Percentiles rank a stretch among this genome's conserved stretches.
phyloP scores from a whole-genome alignment of 30 jellyfish, hydroid and myxozoan genomes.

The Chrysaora quinquecirrha region DNA sequence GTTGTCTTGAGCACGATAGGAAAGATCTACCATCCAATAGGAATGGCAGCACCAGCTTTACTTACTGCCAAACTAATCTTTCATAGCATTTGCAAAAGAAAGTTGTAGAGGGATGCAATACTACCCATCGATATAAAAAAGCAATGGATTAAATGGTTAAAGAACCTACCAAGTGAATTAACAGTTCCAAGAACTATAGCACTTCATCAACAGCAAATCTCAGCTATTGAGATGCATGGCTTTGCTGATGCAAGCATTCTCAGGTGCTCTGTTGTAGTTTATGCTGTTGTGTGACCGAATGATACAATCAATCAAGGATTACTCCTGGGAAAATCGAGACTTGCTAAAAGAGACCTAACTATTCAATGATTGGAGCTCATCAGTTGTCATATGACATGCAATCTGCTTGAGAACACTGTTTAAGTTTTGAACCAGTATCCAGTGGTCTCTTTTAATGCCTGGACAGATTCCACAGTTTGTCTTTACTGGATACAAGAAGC shows the following conservation, averaged over 20 bases:
- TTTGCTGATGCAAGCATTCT: slow-evolving; percentile 37
- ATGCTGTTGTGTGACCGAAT: slow-evolving; percentile 19
- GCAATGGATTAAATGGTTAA: slow-evolving; percentile 10
- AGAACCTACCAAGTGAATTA: slow-evolving; percentile 8
- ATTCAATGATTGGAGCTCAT: slow-evolving; percentile 35
- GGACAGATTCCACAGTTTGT: slow-evolving; percentile 55
- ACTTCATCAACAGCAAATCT: background rate
- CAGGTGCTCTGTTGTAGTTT: slow-evolving; percentile 16
- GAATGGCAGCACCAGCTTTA: slow-evolving; percentile 11
- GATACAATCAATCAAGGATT: slow-evolving; percentile 15
- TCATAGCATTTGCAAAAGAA: slow-evolving; percentile 34
- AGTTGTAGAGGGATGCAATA: slow-evolving; percentile 17
- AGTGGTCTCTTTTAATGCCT: background rate
- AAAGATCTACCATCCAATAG: slow-evolving; percentile 3
- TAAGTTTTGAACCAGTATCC: slow-evolving; percentile 15
- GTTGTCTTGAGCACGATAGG: slow-evolving; percentile 24
- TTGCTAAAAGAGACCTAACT: slow-evolving; percentile 30
- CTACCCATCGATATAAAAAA: slow-evolving; percentile 10
- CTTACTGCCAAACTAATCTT: slow-evolving; percentile 37
- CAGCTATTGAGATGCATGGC: slow-evolving; percentile 7
- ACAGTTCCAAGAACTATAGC: slow-evolving; percentile 30
- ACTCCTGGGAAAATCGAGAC: slow-evolving; percentile 23
- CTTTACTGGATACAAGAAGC: slow-evolving; percentile 27
- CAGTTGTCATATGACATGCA: slow-evolving; percentile 39
- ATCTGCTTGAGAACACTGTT: slow-evolving; percentile 28